Evolutionary conservation across 2,797 vertebrate genomes (phyloP).

Genomic region (Phoeniculus purpureus): DNA sequence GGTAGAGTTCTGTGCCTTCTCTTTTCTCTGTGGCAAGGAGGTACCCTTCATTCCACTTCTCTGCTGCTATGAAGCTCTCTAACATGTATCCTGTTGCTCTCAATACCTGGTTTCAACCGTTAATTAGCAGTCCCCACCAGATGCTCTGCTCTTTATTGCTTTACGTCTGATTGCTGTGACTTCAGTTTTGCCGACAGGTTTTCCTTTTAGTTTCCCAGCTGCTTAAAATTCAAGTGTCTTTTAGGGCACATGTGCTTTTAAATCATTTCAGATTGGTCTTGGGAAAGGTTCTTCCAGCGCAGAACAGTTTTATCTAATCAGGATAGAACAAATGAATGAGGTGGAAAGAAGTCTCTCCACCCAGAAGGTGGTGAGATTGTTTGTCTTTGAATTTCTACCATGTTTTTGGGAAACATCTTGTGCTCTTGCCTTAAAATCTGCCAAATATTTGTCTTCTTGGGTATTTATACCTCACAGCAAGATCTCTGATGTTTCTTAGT

Average conservation of each 20-base stretch:
- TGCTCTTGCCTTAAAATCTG: neutral
- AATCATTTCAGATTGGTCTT: neutral
- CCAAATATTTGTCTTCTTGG: neutral
- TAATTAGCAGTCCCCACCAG: neutral
- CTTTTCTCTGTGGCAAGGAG: neutral
- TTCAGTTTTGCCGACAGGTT: neutral
- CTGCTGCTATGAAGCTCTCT: neutral
- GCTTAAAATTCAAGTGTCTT: neutral
- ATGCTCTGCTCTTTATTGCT: neutral
- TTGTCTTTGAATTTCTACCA: neutral
- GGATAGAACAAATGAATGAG: neutral
- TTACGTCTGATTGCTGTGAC: accelerated
- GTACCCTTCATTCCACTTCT: neutral
- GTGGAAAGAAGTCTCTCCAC: neutral
- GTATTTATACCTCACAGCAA: conserved; percentile 33
- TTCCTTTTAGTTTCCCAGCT: neutral
- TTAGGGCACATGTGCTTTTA: neutral
- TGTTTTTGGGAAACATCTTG: neutral
- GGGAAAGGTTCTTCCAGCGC: neutral
- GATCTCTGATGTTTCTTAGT: conserved; percentile 37
- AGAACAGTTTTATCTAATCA: neutral
- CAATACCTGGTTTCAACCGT: neutral
- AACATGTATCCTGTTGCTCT: neutral
- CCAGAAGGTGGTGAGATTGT: neutral
- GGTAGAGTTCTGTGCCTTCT: neutral